Evolutionary conservation across 2,888 invertebrate species (phyloP), one percentile per base, ranked within the genome.

Genomic region (Papilio protenor): DNA sequence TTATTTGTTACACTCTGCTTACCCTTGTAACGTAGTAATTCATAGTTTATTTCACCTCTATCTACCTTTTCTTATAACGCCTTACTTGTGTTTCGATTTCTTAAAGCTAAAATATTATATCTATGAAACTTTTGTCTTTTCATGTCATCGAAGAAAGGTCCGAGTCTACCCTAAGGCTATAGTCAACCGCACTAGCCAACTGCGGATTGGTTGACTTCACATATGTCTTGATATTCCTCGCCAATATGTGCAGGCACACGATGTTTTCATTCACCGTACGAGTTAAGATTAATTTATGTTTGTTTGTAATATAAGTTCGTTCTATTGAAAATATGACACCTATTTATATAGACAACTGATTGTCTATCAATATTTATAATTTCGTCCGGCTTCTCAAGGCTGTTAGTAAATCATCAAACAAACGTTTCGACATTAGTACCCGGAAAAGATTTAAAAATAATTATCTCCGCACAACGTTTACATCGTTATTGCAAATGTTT

Each of bases 1-100:
- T 66, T 66, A 66, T 66, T 66, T 66, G 70, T 21, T 49, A 70
- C 70, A 70, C 70, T 49, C 49, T 70, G 47, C 70, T 70, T 66
- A 66, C 33, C 64, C 33, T 40, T 40, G 3, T 66, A 66, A 66
- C 64, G 64, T 33, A 33, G 40, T 40, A 40, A 57, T 57, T 23
- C 21, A 57, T 21, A 57, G 23, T 21, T 21, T 57, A 21, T n/a
- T n/a, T n/a, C 18, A 18, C 2, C 8, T 8, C 1, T 52, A 5
- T 8, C 1, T 52, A 5, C 16, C 16, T 52, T 52, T 11, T 47
- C 11, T 47, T 14, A 47, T 47, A 12, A 14, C 1, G 47, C 11
- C 14, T 11, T 14, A 49, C 49, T 49, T 49, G 49, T 14, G 49
- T 49, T 49, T 11, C 16, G 16, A 49, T 49, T 49, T 47, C 2